These are phyloP conservation scores for Melanotaenia pygmaea DNA, from an alignment of 2,797 vertebrate genomes.

Conservation along the genomic window DNA sequence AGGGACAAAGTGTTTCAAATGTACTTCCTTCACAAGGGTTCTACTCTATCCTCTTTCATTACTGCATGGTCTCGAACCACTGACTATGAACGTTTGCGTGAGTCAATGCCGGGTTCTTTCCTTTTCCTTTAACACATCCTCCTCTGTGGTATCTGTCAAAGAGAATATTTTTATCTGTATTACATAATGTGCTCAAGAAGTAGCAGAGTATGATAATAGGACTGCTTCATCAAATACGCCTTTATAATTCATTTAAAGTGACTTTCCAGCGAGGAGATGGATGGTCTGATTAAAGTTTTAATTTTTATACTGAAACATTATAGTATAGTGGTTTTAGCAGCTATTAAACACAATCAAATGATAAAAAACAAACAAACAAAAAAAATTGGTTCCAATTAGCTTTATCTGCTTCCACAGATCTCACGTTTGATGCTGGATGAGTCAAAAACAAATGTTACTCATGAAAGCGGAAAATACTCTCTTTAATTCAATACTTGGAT, in stretches of 20 bases:
- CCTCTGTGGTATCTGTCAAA: slow-evolving; percentile 36
- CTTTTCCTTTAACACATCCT: background rate
- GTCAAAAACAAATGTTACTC: slow-evolving; percentile 18
- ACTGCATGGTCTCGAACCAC: background rate
- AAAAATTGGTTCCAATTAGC: background rate
- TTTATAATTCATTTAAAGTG: slow-evolving; percentile 8
- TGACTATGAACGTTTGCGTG: background rate
- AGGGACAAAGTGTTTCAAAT: slow-evolving; percentile 14
- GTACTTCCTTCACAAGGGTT: slow-evolving; percentile 16
- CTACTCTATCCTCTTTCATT: slow-evolving; percentile 10
- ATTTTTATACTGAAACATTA: slow-evolving; percentile 1
- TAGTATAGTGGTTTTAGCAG: background rate
- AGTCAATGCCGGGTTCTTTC: slow-evolving; percentile 1
- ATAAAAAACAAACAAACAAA: slow-evolving; percentile 18
- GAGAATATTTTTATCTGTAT: slow-evolving; percentile 31
- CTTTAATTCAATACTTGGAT: slow-evolving; percentile 21
- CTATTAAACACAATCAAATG: background rate
- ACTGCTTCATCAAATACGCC: background rate
- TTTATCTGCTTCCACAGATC: background rate
- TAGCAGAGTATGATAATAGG: background rate
- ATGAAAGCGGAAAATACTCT: background rate
- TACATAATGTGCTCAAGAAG: slow-evolving; percentile 22
- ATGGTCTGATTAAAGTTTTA: background rate
- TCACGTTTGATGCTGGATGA: slow-evolving; percentile 24
- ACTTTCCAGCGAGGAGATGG: slow-evolving; percentile 2